Evolutionary conservation across 2,797 vertebrate genomes (phyloP), one percentile per base, ranked within the genome.

Genomic region (Danio albolineatus): DNA sequence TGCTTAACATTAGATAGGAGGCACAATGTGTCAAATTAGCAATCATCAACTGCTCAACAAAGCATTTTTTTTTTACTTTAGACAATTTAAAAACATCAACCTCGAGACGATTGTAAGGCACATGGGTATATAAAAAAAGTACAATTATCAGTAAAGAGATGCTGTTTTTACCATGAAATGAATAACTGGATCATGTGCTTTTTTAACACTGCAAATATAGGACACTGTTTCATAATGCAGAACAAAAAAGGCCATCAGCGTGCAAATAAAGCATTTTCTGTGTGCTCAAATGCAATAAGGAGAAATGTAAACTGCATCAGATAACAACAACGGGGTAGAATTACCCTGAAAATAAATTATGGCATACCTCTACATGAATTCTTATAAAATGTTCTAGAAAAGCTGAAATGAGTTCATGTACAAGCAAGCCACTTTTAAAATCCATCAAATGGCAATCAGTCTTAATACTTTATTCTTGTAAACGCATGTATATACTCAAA

Each of bases 401-500:
- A 28, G 43, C 49, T 53, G 46, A 72, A 57, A 57, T 9, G 46
- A 78, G 39, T 39, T 70, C 72, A 57, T 46, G 62, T 60, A 72
- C 38, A 43, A 60, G 46, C 7, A 75, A 71, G 66, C 69, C 43
- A 75, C 60, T 28, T 79, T 67, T 84, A 79, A 62, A 64, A 57
- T 51, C 39, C 9, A 59, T 17, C 41, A 2, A 74, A 17, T 69
- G 64, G 41, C 53, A 39, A 61, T 51, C 73, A 53, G 12, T 48
- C 53, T 43, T 70, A 70, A 78, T 62, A 69, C 65, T 38, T 60
- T 43, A 36, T 61, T 61, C 6, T 70, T 70, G 76, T 78, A 71
- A 78, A 78, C 53, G 4, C 39, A 39, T 71, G 66, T 77, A 57
- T 85, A 86, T 59, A 81, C 61, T 81, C 77, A 85, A 83, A 79